Evolutionary conservation across 2,888 invertebrate genomes (phyloP), one percentile per base, ranked within the genome.

Genomic region (Ypsolopha scabrella): DNA sequence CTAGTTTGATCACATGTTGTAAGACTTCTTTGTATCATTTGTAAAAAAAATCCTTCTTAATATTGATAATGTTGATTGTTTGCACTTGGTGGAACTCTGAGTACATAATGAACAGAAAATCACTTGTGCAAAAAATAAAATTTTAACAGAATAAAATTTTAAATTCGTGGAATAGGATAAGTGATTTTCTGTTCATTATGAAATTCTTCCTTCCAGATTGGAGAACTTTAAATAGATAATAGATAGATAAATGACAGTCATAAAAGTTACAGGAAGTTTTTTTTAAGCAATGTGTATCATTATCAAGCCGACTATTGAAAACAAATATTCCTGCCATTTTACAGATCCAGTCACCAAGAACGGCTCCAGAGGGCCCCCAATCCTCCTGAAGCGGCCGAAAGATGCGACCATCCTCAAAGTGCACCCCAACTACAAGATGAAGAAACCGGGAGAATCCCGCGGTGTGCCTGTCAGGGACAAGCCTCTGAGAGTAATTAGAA

Each of bases 1-100:
- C 81, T 52, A 82, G 81, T n/a, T 79, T 77, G 52, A 83, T 86
- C 50, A 86, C 86, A 48, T 86, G 86, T 59, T 86, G 86, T 86
- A 67, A 76, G 86, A 54, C 47, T n/a, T n/a, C n/a, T n/a, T n/a
- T n/a, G n/a, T n/a, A n/a, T n/a, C n/a, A n/a, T n/a, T n/a, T n/a
- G n/a, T n/a, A n/a, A n/a, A n/a, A n/a, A n/a, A n/a, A n/a, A n/a
- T n/a, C n/a, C n/a, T n/a, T n/a, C n/a, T n/a, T n/a, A n/a, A n/a
- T n/a, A n/a, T n/a, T n/a, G n/a, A n/a, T n/a, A n/a, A n/a, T n/a
- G n/a, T n/a, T n/a, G n/a, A n/a, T n/a, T n/a, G n/a, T n/a, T n/a
- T n/a, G n/a, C n/a, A n/a, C n/a, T n/a, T n/a, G n/a, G n/a, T n/a
- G n/a, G n/a, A n/a, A n/a, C n/a, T n/a, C n/a, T n/a, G n/a, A n/a